phyloP scores from a whole-genome alignment of 2,797 vertebrate genomes.

The Alouatta caraya region DNA sequence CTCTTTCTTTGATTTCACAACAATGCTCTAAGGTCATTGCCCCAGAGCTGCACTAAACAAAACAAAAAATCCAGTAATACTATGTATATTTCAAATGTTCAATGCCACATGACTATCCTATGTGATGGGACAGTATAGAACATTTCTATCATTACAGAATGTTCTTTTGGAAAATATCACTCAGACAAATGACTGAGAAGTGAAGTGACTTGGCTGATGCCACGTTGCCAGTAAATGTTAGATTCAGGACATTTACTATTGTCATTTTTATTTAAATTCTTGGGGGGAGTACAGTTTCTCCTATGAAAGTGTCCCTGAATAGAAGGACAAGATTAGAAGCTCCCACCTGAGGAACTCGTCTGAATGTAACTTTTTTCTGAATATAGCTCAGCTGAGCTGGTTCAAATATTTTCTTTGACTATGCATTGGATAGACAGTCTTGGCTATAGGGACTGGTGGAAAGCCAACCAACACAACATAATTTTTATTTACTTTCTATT shows the following conservation, averaged over 20 bases:
- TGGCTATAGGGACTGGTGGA: background rate
- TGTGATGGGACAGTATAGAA: rapidly evolving
- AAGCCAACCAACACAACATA: background rate
- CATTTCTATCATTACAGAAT: background rate
- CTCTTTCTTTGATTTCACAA: background rate
- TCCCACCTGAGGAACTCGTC: background rate
- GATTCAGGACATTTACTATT: background rate
- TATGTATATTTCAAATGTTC: background rate
- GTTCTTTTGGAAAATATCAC: too few species aligned
- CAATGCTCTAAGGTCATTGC: background rate
- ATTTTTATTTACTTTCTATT: background rate
- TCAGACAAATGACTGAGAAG: background rate
- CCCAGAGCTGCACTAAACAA: background rate
- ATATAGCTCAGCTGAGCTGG: background rate
- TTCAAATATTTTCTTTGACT: background rate
- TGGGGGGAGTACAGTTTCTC: background rate
- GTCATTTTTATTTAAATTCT: background rate
- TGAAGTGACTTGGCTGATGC: background rate
- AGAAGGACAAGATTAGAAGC: background rate
- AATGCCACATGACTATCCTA: background rate
- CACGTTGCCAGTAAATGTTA: background rate
- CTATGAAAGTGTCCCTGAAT: background rate
- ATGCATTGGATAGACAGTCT: background rate
- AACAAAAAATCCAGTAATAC: background rate
- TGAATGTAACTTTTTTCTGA: background rate